A percentile compares a stretch with the other conserved stretches of the same genome.
phyloP scores from a whole-genome alignment of 2,113 vertebrate species.

The Sclerurus mexicanus region DNA sequence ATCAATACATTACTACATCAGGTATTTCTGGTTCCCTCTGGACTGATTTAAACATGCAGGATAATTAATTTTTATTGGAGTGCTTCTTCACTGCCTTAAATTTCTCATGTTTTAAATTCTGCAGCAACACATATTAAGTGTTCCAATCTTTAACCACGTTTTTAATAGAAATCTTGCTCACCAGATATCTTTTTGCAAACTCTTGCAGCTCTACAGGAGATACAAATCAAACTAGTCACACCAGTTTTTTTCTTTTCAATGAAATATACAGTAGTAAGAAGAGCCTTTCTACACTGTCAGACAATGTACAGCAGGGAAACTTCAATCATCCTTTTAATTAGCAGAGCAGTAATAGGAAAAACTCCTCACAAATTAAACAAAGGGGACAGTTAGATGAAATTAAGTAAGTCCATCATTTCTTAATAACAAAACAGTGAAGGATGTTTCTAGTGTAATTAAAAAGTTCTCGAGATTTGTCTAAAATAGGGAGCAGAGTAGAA shows the following conservation, averaged over 20 bases:
- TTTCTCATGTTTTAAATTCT: constrained; percentile 67
- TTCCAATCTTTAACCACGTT: constrained; percentile 62
- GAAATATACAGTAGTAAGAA: constrained; percentile 9
- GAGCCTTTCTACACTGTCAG: constrained; percentile 11
- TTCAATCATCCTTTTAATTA: constrained; percentile 59
- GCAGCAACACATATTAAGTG: constrained; percentile 56
- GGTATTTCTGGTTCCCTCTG: constrained; percentile 65
- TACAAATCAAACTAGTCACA: constrained; percentile 50
- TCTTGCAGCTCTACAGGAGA: constrained; percentile 51
- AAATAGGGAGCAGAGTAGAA: neutral
- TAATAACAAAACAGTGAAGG: constrained; percentile 19
- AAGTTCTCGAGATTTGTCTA: constrained; percentile 8
- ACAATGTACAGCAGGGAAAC: neutral
- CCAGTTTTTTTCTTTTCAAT: neutral
- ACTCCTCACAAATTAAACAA: constrained; percentile 36
- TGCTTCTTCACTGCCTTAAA: constrained; percentile 46
- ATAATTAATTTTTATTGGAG: constrained; percentile 64
- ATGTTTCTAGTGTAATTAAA: constrained; percentile 18
- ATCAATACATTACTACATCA: constrained; percentile 74
- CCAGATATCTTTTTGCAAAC: constrained; percentile 25
- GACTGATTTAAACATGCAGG: constrained; percentile 62
- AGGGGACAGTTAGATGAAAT: constrained; percentile 26
- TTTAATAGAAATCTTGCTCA: constrained; percentile 65
- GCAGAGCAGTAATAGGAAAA: constrained; percentile 14
- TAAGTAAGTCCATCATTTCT: constrained; percentile 10